Conservation (phyloP, 2,797 vertebrate species). For the Momotus momota region DNA sequence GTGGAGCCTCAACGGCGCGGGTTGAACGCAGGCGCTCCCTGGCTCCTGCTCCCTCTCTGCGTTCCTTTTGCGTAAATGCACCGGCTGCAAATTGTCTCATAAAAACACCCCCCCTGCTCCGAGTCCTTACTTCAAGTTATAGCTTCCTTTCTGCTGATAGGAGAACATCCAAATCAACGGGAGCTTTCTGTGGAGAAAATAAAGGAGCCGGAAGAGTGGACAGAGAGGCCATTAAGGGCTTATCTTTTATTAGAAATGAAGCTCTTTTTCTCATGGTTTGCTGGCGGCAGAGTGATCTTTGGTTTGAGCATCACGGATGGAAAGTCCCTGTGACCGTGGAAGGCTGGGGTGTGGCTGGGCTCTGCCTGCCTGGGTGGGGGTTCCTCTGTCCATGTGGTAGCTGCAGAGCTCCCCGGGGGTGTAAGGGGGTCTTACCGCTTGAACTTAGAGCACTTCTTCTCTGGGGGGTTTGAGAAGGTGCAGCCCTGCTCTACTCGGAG, state of each 20-base stretch:
- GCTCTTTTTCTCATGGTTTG: accelerated
- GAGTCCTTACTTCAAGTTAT: neutral
- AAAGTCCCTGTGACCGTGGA: neutral
- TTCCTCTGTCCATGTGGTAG: no score
- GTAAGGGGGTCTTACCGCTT: no score
- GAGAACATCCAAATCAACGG: accelerated
- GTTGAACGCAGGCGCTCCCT: accelerated
- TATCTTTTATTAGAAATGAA: neutral
- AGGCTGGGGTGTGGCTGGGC: neutral
- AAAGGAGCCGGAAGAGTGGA: neutral
- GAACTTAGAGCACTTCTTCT: neutral
- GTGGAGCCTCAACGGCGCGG: accelerated
- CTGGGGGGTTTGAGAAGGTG: neutral
- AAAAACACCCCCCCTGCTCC: neutral
- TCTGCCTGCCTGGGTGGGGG: neutral
- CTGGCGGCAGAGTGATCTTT: neutral
- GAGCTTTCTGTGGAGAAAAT: neutral
- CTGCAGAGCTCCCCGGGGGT: no score
- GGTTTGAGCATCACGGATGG: neutral
- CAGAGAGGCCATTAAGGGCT: neutral
- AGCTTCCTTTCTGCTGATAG: neutral
- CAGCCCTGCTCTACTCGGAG: accelerated
- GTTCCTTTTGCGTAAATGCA: accelerated
- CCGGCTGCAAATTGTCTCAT: neutral
- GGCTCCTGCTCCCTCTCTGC: accelerated